Evolutionary conservation across 2,113 vertebrate genomes (phyloP).

Genomic region (Callipepla squamata): DNA sequence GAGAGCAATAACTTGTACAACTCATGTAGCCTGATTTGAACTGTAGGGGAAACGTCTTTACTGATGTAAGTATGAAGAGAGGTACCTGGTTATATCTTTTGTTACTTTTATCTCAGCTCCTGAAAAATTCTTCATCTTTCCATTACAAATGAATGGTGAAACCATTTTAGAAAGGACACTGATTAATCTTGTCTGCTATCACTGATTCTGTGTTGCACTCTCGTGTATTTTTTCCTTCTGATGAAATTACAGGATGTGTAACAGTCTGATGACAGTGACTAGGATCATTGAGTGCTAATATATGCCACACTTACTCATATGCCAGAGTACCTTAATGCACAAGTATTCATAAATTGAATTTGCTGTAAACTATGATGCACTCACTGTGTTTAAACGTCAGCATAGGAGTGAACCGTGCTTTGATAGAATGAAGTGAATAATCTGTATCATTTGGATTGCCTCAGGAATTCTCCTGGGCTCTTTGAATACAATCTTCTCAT

Average conservation of each 20-base stretch:
- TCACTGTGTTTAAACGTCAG: not conserved
- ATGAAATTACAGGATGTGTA: not conserved
- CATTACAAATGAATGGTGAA: not conserved
- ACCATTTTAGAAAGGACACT: not conserved
- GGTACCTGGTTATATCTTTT: not conserved
- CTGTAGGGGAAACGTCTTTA: not conserved
- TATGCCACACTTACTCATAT: not conserved
- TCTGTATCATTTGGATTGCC: fast-evolving
- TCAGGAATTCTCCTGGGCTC: not conserved
- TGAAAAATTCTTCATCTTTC: not conserved
- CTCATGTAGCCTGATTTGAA: not conserved
- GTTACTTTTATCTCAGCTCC: not conserved
- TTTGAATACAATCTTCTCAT: not conserved
- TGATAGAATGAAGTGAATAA: not conserved
- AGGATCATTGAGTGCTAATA: not conserved
- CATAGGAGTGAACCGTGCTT: not conserved
- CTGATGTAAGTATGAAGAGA: not conserved
- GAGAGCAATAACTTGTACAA: not conserved
- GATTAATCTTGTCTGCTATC: not conserved
- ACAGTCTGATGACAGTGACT: not conserved
- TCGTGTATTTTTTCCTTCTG: not conserved
- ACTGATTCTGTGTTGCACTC: not conserved
- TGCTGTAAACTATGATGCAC: not conserved
- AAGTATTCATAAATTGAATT: not conserved
- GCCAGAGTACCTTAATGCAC: not conserved